A percentile compares a stretch with the other conserved stretches of the same genome.
Evolutionary conservation across 2,113 vertebrate genomes (phyloP).

Genomic region (Taurulus bubalis): DNA sequence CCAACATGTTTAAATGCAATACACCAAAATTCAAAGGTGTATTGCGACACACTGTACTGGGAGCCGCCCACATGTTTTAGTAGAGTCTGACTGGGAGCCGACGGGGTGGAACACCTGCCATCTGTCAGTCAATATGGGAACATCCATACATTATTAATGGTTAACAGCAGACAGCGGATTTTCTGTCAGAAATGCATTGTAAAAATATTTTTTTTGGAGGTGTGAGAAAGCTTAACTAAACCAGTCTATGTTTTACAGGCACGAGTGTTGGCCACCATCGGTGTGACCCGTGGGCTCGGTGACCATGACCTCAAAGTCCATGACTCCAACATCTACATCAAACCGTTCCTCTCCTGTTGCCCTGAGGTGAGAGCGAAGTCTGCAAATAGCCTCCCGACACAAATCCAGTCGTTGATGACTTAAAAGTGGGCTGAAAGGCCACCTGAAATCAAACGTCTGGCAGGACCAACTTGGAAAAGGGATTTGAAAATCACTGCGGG

Average conservation of each 20-base stretch:
- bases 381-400: not conserved
- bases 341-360: slow-evolving; percentile 95
- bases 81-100: not conserved
- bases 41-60: not conserved
- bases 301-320: slow-evolving; percentile 98
- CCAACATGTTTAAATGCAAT: not conserved
- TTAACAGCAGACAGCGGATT: not conserved
- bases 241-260: slow-evolving; percentile 81
- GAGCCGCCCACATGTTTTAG: not conserved
- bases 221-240: not conserved
- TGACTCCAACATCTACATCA: slow-evolving; percentile 98
- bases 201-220: not conserved
- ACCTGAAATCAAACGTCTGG: not conserved
- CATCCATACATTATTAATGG: not conserved
- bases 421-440: not conserved
- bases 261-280: slow-evolving; percentile 97
- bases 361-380: slow-evolving; percentile 87
- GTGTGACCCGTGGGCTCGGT: slow-evolving; percentile 96
- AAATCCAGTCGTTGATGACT: not conserved
- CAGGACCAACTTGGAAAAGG: no score
- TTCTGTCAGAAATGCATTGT: not conserved
- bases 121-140: not conserved
- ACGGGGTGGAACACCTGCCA: not conserved
- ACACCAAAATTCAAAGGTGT: not conserved
- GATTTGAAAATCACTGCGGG: no score